Base-by-base conservation (phyloP, 2,888 invertebrate species). In the Euplagia quadripunctaria region DNA sequence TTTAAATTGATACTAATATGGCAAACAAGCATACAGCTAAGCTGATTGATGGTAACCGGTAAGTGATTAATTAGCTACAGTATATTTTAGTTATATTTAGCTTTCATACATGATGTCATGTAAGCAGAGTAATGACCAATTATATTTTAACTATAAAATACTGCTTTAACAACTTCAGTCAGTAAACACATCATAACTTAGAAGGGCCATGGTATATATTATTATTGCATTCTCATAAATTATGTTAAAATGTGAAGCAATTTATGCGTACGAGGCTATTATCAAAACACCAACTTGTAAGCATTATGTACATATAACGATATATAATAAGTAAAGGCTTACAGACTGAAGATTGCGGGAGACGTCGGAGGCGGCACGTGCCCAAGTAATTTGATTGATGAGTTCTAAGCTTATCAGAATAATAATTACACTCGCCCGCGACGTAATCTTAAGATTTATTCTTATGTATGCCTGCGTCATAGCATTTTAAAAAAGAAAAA, bases 351-450 rank as follows among this genome's bases (percentile, higher is more conserved):
- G 81, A 83, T 85, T 82, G 83, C 77, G 65, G 81, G 74, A 80
- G 79, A 78, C 79, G 84, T 78, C 78, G 77, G 78, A 66, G 77
- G 79, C 79, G 82, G 82, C 77, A 81, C 77, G 78, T 77, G 78
- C 77, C 79, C 77, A 85, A 87, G 82, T 83, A 82, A 81, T 84
- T 85, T 90, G 90, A 90, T 90, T 90, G 90, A 90, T 90, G 90
- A 89, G 84, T 80, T 81, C 77, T 70, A 79, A 74, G 86, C 83
- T 84, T 82, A 82, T 77, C 81, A 79, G 84, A 87, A 85, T 86
- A 85, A 84, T 87, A 85, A 88, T 87, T 82, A 85, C 80, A 81
- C 72, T 76, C 76, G 74, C 77, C 82, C 76, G 80, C 70, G 79
- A 75, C 80, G 71, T 84, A 80, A 85, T 84, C 82, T 83, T 68